These are phyloP conservation scores for Macrocentrus cingulum DNA, from an alignment of 1,140 invertebrate genomes.

Conservation along the genomic window DNA sequence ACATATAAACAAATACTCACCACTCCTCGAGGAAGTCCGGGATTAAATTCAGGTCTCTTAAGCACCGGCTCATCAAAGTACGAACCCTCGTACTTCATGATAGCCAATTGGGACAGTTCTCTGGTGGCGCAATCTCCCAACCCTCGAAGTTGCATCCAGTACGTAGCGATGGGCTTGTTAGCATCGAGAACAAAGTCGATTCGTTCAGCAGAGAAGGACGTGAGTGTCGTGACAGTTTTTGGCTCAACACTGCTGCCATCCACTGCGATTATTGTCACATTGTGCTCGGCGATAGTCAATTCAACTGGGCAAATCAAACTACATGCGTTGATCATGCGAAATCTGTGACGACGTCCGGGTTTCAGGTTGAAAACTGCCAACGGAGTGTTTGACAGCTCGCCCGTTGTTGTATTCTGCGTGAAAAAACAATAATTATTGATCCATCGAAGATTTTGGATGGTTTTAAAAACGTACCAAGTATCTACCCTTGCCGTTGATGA, in stretches of 20 bases:
- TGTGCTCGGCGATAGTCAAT: constrained; percentile 61
- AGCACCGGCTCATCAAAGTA: not conserved
- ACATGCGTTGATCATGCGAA: constrained; percentile 59
- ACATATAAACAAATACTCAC: too few species aligned
- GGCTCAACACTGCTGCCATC: constrained; percentile 49
- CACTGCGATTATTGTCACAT: constrained; percentile 55
- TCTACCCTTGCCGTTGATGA: constrained; percentile 25
- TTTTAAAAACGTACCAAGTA: not conserved
- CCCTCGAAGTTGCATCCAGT: constrained; percentile 57
- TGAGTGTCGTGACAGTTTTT: constrained; percentile 11
- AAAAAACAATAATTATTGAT: too few species aligned
- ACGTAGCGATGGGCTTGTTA: constrained; percentile 42
- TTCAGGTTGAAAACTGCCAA: constrained; percentile 37
- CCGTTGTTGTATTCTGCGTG: constrained; percentile 22
- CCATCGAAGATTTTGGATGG: not conserved
- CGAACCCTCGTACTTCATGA: constrained; percentile 49
- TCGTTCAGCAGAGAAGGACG: constrained; percentile 52
- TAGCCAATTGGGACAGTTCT: constrained; percentile 53
- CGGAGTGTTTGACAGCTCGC: constrained; percentile 25
- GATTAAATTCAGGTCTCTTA: not conserved
- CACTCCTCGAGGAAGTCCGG: constrained; percentile 6
- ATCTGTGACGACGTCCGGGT: constrained; percentile 52
- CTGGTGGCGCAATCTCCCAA: constrained; percentile 51
- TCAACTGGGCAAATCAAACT: constrained; percentile 57
- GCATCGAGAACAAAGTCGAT: constrained; percentile 58